These are phyloP conservation scores for Caprella mutica DNA, from an alignment of 2,888 invertebrate genomes.

Conservation along the genomic window DNA sequence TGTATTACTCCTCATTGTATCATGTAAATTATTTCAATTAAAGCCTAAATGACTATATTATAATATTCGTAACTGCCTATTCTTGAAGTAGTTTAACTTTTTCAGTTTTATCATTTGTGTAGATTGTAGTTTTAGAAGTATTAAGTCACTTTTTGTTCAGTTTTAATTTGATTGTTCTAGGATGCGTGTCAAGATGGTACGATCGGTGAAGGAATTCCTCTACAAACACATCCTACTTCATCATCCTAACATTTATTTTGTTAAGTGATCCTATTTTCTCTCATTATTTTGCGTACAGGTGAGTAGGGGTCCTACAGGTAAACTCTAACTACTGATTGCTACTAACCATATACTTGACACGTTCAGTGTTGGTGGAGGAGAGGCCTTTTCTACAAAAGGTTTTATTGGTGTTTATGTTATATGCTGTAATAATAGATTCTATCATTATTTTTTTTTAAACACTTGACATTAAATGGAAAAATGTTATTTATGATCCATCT, in stretches of 20 bases:
- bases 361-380: too few relatives aligned
- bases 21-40: too few relatives aligned
- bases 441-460: too few relatives aligned
- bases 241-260: neutral
- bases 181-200: neutral
- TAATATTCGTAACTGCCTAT: too few relatives aligned
- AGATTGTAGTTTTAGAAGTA: neutral
- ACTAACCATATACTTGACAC: too few relatives aligned
- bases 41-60: too few relatives aligned
- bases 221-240: slow-evolving; percentile 1
- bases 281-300: neutral
- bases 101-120: neutral
- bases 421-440: too few relatives aligned
- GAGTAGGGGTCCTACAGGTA: slow-evolving; percentile 5
- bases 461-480: too few relatives aligned
- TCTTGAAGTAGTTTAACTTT: neutral
- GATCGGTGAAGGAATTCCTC: neutral
- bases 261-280: neutral
- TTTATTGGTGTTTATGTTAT: too few relatives aligned
- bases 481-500: too few relatives aligned
- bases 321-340: neutral
- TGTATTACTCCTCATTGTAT: too few relatives aligned
- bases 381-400: too few relatives aligned
- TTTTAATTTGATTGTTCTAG: slow-evolving; percentile 4
- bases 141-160: neutral